phyloP scores from a whole-genome alignment of 1,140 invertebrate species.

The Lanistes nyassanus region DNA sequence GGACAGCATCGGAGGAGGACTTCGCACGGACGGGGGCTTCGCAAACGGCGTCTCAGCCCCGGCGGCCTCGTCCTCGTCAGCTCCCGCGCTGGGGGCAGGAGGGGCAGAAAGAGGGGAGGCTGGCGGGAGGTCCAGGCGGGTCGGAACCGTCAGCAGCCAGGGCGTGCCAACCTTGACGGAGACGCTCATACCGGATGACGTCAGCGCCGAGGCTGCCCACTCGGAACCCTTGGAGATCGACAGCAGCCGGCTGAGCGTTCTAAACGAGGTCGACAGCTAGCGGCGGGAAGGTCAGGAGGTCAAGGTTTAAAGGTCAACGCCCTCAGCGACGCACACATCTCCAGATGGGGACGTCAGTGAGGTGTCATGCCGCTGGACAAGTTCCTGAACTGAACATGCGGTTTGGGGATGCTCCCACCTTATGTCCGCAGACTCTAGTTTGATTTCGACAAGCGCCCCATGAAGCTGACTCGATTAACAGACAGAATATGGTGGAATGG shows the following conservation, averaged over 20 bases:
- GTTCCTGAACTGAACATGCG: neutral
- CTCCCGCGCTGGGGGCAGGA: neutral
- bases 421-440: no score
- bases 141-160: neutral
- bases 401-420: no score
- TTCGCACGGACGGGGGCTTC: neutral
- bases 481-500: no score
- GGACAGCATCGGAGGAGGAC: neutral
- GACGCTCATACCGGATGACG: neutral
- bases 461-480: no score
- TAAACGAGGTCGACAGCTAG: neutral
- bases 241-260: slow-evolving; percentile 5
- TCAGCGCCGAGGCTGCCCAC: neutral
- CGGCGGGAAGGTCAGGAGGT: neutral
- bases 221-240: neutral
- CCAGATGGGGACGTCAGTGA: no score
- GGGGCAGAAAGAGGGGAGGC: neutral
- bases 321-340: neutral
- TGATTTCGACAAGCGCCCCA: no score
- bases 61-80: neutral
- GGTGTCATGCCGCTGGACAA: neutral
- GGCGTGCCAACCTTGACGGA: neutral
- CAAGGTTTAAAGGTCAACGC: no score
- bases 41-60: no score
- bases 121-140: neutral